phyloP scores from a whole-genome alignment of 2,888 invertebrate genomes.

The Furcula furcula region DNA sequence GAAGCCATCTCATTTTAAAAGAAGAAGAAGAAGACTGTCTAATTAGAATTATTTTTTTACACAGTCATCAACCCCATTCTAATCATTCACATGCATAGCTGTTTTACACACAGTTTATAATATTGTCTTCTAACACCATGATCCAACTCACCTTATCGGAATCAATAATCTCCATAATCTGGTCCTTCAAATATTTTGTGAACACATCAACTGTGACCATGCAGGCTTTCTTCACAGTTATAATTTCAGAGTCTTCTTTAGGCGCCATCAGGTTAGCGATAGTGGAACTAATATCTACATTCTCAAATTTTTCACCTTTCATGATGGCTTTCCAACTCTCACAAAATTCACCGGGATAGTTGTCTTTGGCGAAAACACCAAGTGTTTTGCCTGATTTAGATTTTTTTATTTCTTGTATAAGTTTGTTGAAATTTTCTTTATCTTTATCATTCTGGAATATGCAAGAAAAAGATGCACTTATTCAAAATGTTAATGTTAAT shows the following conservation, averaged over 20 bases:
- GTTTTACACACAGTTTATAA: not conserved
- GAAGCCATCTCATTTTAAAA: no score
- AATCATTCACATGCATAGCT: conserved; percentile 1
- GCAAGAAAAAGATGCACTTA: no score
- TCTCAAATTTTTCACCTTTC: conserved; percentile 90
- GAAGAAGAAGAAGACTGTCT: no score
- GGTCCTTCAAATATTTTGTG: conserved; percentile 97
- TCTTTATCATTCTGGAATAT: conserved; percentile 92
- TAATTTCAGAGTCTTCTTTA: conserved; percentile 96
- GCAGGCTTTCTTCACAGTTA: conserved; percentile 95
- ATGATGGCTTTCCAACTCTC: conserved; percentile 93
- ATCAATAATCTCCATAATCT: conserved; percentile 99
- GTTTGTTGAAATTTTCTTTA: conserved; percentile 92
- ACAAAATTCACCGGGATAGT: conserved; percentile 95
- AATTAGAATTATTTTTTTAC: no score
- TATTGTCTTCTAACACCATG: not conserved
- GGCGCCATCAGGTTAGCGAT: conserved; percentile 94
- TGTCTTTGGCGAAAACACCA: conserved; percentile 96
- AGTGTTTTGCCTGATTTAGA: conserved; percentile 94
- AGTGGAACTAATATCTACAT: conserved; percentile 91
- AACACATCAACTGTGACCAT: conserved; percentile 97
- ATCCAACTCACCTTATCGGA: conserved; percentile 89
- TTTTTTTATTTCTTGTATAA: conserved; percentile 89
- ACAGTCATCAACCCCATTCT: no score
- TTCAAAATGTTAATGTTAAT: no score